A percentile compares a stretch with the other conserved stretches of the same genome.
Evolutionary conservation across 2,797 vertebrate genomes (phyloP).

Genomic region (Gila robusta): DNA sequence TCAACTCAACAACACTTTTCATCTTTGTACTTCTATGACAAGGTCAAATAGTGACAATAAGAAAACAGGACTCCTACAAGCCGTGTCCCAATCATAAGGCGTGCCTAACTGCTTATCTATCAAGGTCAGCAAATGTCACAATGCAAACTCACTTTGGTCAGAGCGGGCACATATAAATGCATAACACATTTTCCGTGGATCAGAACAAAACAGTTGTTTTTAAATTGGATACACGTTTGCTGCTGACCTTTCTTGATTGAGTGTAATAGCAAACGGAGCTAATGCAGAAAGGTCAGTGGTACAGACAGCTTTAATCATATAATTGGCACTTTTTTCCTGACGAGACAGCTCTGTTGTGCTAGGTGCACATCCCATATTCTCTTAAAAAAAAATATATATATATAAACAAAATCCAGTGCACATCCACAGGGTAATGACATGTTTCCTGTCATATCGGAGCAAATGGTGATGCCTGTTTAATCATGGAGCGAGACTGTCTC

Average conservation of each 20-base stretch:
- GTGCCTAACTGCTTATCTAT: conserved; percentile 12
- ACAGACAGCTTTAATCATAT: conserved; percentile 80
- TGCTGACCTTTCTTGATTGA: conserved; percentile 83
- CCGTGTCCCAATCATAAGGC: neutral
- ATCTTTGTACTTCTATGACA: conserved; percentile 40
- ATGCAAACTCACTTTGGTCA: conserved; percentile 41
- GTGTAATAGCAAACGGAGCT: conserved; percentile 81
- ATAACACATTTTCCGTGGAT: conserved; percentile 44
- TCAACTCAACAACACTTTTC: conserved; percentile 15
- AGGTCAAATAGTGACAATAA: conserved; percentile 26
- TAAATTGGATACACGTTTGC: conserved; percentile 75
- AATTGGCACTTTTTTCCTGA: conserved; percentile 74
- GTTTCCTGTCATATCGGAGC: conserved; percentile 55
- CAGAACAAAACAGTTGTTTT: conserved; percentile 60
- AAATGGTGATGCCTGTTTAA: conserved; percentile 61
- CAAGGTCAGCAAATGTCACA: conserved; percentile 42
- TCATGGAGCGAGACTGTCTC: conserved; percentile 54
- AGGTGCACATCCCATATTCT: conserved; percentile 5
- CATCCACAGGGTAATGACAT: conserved; percentile 63
- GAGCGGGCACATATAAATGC: conserved; percentile 45
- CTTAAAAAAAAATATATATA: neutral
- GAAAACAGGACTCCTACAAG: conserved; percentile 17
- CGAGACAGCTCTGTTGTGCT: conserved; percentile 63
- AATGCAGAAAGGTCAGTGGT: conserved; percentile 81
- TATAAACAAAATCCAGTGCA: conserved; percentile 42